Evolutionary conservation across 1,140 invertebrate species (phyloP).

Genomic region (Ridgeia piscesae): DNA sequence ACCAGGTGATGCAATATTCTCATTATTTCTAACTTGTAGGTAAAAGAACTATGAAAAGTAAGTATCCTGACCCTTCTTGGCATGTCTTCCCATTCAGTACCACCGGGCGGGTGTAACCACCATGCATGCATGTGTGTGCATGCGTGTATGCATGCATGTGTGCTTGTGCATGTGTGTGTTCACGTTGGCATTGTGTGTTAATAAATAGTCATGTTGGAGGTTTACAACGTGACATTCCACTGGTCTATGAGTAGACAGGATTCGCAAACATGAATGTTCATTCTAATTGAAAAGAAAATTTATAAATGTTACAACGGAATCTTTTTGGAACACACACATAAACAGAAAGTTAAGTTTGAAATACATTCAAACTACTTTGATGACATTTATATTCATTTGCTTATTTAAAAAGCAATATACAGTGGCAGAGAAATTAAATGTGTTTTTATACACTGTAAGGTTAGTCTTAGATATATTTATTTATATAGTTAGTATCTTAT

Average conservation of each 20-base stretch:
- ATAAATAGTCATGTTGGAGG: not conserved
- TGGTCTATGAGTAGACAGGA: not conserved
- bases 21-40: not conserved
- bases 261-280: too few relatives aligned
- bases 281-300: too few relatives aligned
- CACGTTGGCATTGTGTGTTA: not conserved
- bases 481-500: too few relatives aligned
- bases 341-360: too few relatives aligned
- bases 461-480: too few relatives aligned
- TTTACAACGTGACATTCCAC: not conserved
- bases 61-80: not conserved
- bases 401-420: too few relatives aligned
- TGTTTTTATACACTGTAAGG: too few relatives aligned
- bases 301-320: too few relatives aligned
- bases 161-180: not conserved
- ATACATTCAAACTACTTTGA: too few relatives aligned
- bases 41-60: not conserved
- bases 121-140: not conserved
- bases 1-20: not conserved
- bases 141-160: not conserved
- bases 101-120: not conserved
- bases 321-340: too few relatives aligned
- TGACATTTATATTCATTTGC: too few relatives aligned
- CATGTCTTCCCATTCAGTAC: not conserved
- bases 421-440: too few relatives aligned